phyloP scores from a whole-genome alignment of 1,140 invertebrate species.

The Orius insidiosus region DNA sequence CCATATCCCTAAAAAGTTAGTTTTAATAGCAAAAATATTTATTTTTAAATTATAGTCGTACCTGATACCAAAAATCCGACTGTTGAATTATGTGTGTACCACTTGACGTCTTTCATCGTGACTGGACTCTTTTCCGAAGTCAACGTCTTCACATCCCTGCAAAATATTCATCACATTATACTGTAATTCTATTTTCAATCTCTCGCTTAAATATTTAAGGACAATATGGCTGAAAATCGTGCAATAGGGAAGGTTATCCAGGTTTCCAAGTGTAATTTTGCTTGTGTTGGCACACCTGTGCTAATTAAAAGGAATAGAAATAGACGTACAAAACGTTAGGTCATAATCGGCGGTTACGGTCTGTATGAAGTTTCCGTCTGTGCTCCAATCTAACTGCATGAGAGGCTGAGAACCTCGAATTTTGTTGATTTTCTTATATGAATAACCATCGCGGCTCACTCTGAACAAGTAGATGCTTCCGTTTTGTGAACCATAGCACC shows the following conservation, averaged over 20 bases:
- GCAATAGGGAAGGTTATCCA: too few species aligned
- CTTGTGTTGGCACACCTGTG: too few species aligned
- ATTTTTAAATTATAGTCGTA: constrained; percentile 25
- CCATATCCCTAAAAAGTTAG: constrained; percentile 51
- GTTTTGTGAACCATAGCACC: constrained; percentile 83
- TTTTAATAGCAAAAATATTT: neutral
- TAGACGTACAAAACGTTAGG: constrained; percentile 62
- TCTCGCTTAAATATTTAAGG: too few species aligned
- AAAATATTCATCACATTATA: constrained; percentile 21
- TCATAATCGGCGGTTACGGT: constrained; percentile 87
- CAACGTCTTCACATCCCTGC: constrained; percentile 68
- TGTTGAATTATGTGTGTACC: constrained; percentile 68
- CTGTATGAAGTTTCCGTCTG: constrained; percentile 68
- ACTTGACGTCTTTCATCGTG: constrained; percentile 77
- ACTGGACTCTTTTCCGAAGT: constrained; percentile 66
- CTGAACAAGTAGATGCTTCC: constrained; percentile 70
- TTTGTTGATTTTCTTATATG: constrained; percentile 74
- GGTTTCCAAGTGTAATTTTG: too few species aligned
- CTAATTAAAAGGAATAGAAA: too few species aligned
- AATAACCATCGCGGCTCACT: constrained; percentile 68
- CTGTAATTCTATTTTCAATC: too few species aligned
- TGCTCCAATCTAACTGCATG: constrained; percentile 78
- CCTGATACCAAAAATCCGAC: constrained; percentile 71
- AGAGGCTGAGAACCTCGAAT: constrained; percentile 65
- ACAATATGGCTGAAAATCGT: too few species aligned